Evolutionary conservation across 2,797 vertebrate species (phyloP).

Genomic region (Strix occidentalis): DNA sequence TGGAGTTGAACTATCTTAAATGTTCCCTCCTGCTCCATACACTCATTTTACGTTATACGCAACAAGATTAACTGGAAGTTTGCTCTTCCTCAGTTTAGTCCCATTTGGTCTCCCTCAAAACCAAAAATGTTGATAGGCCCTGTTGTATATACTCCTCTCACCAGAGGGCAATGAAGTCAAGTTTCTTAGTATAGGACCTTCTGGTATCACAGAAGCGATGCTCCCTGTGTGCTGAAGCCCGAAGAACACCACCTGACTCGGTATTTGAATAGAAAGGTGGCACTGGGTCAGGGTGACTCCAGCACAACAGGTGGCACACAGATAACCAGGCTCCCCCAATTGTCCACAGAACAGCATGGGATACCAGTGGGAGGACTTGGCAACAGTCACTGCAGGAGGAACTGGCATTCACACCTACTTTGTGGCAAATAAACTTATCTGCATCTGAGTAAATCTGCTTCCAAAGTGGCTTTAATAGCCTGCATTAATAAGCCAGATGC

Average conservation of each 20-base stretch:
- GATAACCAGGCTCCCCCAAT: conserved; percentile 5
- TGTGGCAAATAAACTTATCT: conserved; percentile 28
- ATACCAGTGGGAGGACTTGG: conserved; percentile 2
- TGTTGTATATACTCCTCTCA: conserved; percentile 42
- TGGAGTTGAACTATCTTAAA: not conserved
- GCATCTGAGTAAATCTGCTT: conserved; percentile 8
- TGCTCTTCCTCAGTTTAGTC: not conserved
- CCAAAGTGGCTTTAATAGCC: not conserved
- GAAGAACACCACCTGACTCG: not conserved
- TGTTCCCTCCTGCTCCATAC: not conserved
- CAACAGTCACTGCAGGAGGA: not conserved
- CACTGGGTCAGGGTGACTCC: conserved; percentile 43
- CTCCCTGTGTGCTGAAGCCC: not conserved
- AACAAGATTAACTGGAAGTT: not conserved
- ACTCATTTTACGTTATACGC: not conserved
- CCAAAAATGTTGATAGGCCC: not conserved
- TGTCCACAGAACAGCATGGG: not conserved
- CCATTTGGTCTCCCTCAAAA: not conserved
- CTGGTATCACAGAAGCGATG: not conserved
- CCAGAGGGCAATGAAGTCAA: conserved; percentile 57
- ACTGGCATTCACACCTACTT: conserved; percentile 43
- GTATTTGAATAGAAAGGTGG: conserved; percentile 35
- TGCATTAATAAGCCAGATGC: not conserved
- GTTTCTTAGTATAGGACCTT: not conserved
- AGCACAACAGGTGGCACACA: conserved; percentile 42